Conservation (phyloP, 2,113 vertebrate genomes). For the Aramus guarauna region DNA sequence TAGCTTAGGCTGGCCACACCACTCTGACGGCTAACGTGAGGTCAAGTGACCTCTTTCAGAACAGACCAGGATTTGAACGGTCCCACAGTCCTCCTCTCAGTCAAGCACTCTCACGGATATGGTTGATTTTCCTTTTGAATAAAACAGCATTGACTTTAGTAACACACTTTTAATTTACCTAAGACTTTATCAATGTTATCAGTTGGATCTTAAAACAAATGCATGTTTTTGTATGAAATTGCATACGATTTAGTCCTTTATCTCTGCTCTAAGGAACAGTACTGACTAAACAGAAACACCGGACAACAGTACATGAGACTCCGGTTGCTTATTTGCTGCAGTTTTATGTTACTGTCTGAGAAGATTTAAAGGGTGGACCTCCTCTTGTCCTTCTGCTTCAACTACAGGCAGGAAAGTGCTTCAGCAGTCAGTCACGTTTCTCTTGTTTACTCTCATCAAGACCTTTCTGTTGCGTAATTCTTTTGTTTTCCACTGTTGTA, state of each 20-base stretch:
- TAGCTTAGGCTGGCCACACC: background rate
- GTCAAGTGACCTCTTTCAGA: background rate
- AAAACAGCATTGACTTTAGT: background rate
- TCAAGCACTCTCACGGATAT: background rate
- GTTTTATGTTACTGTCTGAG: conserved; percentile 10
- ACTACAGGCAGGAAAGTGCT: conserved; percentile 66
- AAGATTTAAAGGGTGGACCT: conserved; percentile 32
- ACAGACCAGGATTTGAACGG: background rate
- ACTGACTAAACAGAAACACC: conserved; percentile 35
- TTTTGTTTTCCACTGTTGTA: conserved; percentile 75
- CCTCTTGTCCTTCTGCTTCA: conserved; percentile 38
- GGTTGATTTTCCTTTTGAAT: background rate
- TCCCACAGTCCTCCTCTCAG: background rate
- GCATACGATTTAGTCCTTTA: background rate
- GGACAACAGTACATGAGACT: background rate
- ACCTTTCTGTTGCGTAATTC: conserved; percentile 69
- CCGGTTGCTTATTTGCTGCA: background rate
- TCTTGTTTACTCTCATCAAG: conserved; percentile 74
- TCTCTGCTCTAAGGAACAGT: background rate
- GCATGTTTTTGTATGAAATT: background rate
- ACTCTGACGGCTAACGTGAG: background rate
- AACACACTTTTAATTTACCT: background rate
- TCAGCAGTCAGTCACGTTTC: conserved; percentile 70
- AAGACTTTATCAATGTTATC: conserved; percentile 16
- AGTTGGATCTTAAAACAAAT: background rate